Conservation (phyloP, 2,888 invertebrate genomes). For the Netelia fuscicornis region DNA sequence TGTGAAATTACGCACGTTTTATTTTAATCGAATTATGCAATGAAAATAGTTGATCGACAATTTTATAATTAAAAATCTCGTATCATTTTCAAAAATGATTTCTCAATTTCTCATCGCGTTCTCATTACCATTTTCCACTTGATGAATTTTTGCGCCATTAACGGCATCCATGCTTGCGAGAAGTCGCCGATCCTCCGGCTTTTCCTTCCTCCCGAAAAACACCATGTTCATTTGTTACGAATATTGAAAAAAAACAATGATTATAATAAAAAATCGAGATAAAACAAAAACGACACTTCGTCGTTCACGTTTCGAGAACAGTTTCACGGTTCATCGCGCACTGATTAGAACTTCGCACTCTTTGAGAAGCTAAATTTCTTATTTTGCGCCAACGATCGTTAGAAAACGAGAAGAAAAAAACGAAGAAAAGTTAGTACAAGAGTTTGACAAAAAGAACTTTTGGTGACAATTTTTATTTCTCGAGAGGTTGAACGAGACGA, state of each 20-base stretch:
- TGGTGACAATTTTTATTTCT: neutral
- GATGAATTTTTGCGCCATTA: constrained; percentile 78
- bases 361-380: neutral
- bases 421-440: neutral
- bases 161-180: constrained; percentile 81
- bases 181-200: constrained; percentile 80
- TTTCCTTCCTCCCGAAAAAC: constrained; percentile 81
- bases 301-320: constrained; percentile 15
- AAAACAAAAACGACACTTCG: constrained; percentile 11
- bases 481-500: constrained; percentile 26
- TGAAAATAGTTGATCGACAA: no score
- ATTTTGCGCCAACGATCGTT: neutral
- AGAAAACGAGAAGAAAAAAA: neutral
- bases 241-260: neutral
- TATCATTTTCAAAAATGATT: constrained; percentile 3
- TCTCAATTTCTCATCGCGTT: neutral
- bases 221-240: constrained; percentile 75
- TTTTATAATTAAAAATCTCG: neutral
- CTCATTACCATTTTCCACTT: constrained; percentile 82
- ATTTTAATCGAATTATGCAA: no score
- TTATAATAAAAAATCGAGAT: constrained; percentile 2
- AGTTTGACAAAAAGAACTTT: neutral
- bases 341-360: neutral
- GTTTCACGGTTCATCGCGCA: neutral
- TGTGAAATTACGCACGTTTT: no score